Conservation (phyloP, 2,797 vertebrate genomes). For the Taeniopygia guttata region DNA sequence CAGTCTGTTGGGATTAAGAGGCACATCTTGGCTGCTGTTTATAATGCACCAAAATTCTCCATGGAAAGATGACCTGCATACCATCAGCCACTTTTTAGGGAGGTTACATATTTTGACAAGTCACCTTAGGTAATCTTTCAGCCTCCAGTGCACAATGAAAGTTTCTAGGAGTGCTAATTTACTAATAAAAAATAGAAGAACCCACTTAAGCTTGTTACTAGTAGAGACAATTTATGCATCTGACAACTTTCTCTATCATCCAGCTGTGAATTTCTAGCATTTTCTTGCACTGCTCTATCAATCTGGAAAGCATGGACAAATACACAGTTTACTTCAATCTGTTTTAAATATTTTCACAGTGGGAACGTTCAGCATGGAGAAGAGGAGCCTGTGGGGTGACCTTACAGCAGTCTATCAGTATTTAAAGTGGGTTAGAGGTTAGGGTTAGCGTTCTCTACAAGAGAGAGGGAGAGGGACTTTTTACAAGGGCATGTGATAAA, state of each 20-base stretch:
- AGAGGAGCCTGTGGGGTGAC: neutral
- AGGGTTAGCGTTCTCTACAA: too few relatives aligned
- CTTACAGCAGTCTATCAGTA: neutral
- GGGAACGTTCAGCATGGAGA: neutral
- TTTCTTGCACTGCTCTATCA: neutral
- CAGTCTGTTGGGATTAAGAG: neutral
- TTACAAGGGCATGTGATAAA: neutral
- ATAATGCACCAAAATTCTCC: neutral
- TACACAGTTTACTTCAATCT: neutral
- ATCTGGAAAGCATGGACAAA: neutral
- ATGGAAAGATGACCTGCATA: neutral
- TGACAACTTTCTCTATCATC: neutral
- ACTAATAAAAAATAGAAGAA: neutral
- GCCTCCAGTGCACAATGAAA: neutral
- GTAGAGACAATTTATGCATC: neutral
- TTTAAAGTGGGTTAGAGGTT: neutral
- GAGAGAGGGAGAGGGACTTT: neutral
- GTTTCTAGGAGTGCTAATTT: neutral
- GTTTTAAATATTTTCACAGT: neutral
- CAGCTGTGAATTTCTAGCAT: neutral
- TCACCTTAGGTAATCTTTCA: neutral
- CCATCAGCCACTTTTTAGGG: neutral
- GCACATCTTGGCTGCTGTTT: accelerated
- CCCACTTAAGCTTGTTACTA: neutral
- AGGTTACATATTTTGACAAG: neutral